Evolutionary conservation across 2,797 vertebrate species (phyloP), one percentile per base, ranked within the genome.

Genomic region (Sebastes minor): DNA sequence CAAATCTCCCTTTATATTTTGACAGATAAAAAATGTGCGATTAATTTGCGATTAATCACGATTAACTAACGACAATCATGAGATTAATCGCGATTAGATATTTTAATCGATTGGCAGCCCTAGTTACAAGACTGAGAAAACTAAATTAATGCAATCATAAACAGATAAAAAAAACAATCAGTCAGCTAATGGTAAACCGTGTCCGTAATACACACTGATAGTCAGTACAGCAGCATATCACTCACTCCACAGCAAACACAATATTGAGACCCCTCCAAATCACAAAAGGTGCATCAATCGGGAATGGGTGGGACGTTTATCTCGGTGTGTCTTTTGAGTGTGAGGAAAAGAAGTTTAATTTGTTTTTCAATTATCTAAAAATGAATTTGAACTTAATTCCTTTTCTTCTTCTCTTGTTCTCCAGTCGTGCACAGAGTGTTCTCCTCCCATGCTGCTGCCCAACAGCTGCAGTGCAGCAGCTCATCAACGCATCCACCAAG

Each of bases 401-500:
- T 18, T 57, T 71, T n/a, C 27, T 73, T 6, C n/a, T 25, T 64
- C 52, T 68, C 2, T 57, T 74, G 9, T 62, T 59, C 42, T 62
- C 2, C 86, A 99, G 98, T 93, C 97, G 0, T 99, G 98, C 75
- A 91, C 91, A 0, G 94, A 96, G 22, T 99, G 98, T 30, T 97
- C 97, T 85, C 96, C 96, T 66, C 90, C 94, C n/a, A 99, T 99
- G 97, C 97, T 98, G 69, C 96, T 99, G 86, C 92, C 98, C 61
- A 99, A 97, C 67, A 94, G 94, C 87, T 99, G 98, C 95, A 98
- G 97, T 75, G 95, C 96, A 8, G 87, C 94, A 0, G 97, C 98
- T 33, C 98, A 99, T 56, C 96, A 97, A 78, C 96, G 98, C 28
- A 94, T 98, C 91, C 98, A 99, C 95, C 97, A 97, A 79, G 94